Conservation (phyloP, 2,797 vertebrate genomes). For the Protosalanx chinensis region DNA sequence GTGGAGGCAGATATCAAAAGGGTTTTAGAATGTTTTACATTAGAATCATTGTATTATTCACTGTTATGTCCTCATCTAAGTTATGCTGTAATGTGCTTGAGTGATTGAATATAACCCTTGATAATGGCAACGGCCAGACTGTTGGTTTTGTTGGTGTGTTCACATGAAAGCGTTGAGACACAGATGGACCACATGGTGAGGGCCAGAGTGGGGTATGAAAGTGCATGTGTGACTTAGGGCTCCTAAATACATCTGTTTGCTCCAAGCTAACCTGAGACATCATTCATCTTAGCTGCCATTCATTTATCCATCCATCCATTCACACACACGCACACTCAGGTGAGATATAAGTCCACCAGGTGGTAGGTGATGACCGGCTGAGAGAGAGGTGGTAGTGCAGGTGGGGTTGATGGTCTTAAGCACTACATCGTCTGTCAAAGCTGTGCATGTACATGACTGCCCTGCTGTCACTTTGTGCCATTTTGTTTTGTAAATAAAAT, state of each 20-base stretch:
- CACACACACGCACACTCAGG: slow-evolving; percentile 53
- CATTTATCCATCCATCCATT: neutral
- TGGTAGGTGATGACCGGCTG: slow-evolving; percentile 33
- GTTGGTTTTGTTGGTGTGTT: slow-evolving; percentile 41
- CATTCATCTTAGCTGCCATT: slow-evolving; percentile 69
- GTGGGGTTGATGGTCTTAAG: slow-evolving; percentile 38
- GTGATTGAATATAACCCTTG: slow-evolving; percentile 64
- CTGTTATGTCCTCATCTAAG: slow-evolving; percentile 73
- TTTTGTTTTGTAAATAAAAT: slow-evolving; percentile 99
- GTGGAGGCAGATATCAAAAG: slow-evolving; percentile 74
- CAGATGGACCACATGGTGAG: slow-evolving; percentile 60
- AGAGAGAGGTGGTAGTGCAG: neutral
- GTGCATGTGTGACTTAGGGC: slow-evolving; percentile 75
- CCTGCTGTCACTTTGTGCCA: slow-evolving; percentile 96
- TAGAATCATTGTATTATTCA: slow-evolving; percentile 76
- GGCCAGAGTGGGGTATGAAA: slow-evolving; percentile 70
- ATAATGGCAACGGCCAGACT: slow-evolving; percentile 64
- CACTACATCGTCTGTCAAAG: slow-evolving; percentile 76
- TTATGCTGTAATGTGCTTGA: slow-evolving; percentile 76
- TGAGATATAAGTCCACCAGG: slow-evolving; percentile 72
- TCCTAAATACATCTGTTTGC: slow-evolving; percentile 68
- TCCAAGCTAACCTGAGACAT: slow-evolving; percentile 76
- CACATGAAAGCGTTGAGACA: slow-evolving; percentile 8
- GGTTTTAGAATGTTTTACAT: slow-evolving; percentile 79
- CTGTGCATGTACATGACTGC: slow-evolving; percentile 86